These are phyloP conservation scores for Acanthurus leucopareius DNA, from an alignment of 2,797 vertebrate species.

Conservation along the genomic window DNA sequence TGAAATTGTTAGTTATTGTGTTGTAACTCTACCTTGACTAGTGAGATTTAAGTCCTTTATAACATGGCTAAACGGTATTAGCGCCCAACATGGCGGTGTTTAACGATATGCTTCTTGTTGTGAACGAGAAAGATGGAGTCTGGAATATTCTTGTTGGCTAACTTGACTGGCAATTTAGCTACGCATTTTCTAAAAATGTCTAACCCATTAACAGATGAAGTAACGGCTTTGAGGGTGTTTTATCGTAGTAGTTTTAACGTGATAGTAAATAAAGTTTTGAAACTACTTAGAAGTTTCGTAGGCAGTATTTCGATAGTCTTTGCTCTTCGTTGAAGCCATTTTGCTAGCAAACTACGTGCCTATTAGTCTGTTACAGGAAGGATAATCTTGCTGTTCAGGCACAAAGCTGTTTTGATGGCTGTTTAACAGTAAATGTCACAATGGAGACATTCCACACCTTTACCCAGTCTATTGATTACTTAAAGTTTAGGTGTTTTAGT, in stretches of 20 bases:
- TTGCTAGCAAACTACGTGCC: slow-evolving; percentile 57
- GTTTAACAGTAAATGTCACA: background rate
- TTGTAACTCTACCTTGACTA: background rate
- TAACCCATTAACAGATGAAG: background rate
- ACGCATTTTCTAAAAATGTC: background rate
- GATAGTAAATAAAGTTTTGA: background rate
- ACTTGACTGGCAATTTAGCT: slow-evolving; percentile 11
- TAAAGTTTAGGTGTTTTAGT: background rate
- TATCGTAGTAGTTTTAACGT: rapidly evolving
- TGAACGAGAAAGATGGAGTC: slow-evolving; percentile 83
- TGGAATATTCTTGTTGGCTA: slow-evolving; percentile 67
- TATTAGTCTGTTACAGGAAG: slow-evolving; percentile 18
- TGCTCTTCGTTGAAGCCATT: slow-evolving; percentile 70
- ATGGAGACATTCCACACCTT: rapidly evolving
- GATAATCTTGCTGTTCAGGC: background rate
- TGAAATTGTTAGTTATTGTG: rapidly evolving
- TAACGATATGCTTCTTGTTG: slow-evolving; percentile 71
- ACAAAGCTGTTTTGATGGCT: background rate
- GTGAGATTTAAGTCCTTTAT: background rate
- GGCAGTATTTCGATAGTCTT: slow-evolving; percentile 10
- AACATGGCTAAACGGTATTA: slow-evolving; percentile 31
- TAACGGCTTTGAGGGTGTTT: rapidly evolving
- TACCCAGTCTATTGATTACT: background rate
- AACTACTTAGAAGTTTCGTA: slow-evolving; percentile 9
- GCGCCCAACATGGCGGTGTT: slow-evolving; percentile 76